Evolutionary conservation across 2,113 vertebrate genomes (phyloP).

Genomic region (Heliornis fulica): DNA sequence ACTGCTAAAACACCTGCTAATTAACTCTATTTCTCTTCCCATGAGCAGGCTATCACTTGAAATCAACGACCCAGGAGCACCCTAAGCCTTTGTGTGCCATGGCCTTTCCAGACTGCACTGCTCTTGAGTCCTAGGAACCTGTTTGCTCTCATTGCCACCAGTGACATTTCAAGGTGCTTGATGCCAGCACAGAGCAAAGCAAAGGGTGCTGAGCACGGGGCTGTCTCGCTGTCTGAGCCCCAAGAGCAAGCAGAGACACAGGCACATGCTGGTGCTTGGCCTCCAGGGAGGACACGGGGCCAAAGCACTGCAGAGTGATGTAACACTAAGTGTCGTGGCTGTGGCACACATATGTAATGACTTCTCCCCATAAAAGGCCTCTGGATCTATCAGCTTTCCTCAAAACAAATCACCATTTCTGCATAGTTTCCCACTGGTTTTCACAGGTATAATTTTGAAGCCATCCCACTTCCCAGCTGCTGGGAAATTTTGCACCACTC

Average conservation of each 20-base stretch:
- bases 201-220: not conserved
- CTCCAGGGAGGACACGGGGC: not conserved
- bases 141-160: not conserved
- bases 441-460: not conserved
- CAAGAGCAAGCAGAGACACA: not conserved
- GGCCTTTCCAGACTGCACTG: not conserved
- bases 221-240: not conserved
- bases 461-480: not conserved
- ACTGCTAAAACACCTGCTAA: not conserved
- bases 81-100: not conserved
- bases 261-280: not conserved
- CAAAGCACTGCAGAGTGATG: not conserved
- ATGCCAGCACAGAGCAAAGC: not conserved
- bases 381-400: not conserved
- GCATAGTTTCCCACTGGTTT: not conserved
- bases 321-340: no score
- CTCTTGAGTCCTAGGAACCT: rapidly evolving
- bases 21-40: not conserved
- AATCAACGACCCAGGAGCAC: not conserved
- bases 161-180: no score
- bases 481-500: no score
- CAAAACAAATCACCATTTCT: not conserved
- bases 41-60: not conserved
- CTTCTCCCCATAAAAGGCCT: not conserved
- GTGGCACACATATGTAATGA: no score